Base-by-base conservation (phyloP, 2,113 vertebrate genomes). In the Callaeas wilsoni region DNA sequence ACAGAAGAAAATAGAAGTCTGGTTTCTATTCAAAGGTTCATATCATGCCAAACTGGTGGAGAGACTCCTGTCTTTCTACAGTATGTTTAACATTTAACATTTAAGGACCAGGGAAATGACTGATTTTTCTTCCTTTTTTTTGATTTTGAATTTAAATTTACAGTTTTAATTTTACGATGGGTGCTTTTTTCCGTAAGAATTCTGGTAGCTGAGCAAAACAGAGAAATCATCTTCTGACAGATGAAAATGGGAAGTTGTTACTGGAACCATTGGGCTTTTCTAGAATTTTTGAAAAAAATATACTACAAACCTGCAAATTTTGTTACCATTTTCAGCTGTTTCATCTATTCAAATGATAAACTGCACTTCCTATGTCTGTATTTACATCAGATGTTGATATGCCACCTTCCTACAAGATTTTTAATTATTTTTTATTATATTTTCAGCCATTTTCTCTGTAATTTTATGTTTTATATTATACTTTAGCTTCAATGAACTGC, bases 361-460 rank as follows among this genome's bases (percentile, higher is more conserved):
- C 25, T 85, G 75, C 71, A 44, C 50, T 83, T 87, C 42, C 50
- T 96, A 37, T 21, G 41, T 85, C 89, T 95, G 95, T 96, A 93
- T 96, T 96, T 95, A 96, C 93, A 96, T 94, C 93, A 83, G 46
- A 91, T 70, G 84, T 35, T 85, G 67, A 83, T 91, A 82, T 65
- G 91, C 84, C 84, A 94, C 82, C 89, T 94, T 95, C 27, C 63
- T 91, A 69, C 74, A 95, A 0, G 55, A 94, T 91, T 95, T 97
- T 96, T 96, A 96, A 96, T 97, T 96, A 93, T 94, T 96, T 96
- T 97, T 95, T 94, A 94, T 96, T 84, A 47, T 95, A 97, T 97
- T 94, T 96, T 76, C 82, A 95, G n/a, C 56, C 71, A 92, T 96
- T 96, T 94, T 86, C 83, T 56, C 64, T 78, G 82, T 87, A 96